phyloP scores from a whole-genome alignment of 2,797 vertebrate species.

The Falco novaeseelandiae region DNA sequence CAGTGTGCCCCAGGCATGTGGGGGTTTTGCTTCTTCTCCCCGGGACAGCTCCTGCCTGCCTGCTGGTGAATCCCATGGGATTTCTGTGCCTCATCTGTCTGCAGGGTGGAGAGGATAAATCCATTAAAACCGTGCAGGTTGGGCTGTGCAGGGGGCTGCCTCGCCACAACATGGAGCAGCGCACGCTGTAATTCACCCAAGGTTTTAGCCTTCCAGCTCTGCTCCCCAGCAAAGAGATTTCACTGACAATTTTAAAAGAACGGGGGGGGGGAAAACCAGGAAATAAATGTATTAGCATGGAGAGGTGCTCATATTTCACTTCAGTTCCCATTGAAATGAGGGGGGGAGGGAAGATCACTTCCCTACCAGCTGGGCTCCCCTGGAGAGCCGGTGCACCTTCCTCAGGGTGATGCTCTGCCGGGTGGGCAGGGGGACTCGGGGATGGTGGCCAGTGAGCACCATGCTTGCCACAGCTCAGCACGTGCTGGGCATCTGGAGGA shows the following conservation, averaged over 20 bases:
- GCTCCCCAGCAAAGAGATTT: neutral
- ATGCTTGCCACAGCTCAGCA: neutral
- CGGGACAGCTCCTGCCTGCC: neutral
- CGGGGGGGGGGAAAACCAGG: rapidly evolving
- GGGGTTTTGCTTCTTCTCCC: neutral
- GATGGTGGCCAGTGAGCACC: rapidly evolving
- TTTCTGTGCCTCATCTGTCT: neutral
- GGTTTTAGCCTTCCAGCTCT: neutral
- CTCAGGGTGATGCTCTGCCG: neutral
- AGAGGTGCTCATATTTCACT: neutral
- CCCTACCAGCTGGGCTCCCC: rapidly evolving
- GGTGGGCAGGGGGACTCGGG: neutral
- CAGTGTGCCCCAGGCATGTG: rapidly evolving
- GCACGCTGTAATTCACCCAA: neutral
- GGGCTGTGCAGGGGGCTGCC: neutral
- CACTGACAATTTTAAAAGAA: neutral
- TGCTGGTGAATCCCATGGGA: neutral
- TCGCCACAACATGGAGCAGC: rapidly evolving
- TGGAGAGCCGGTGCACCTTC: neutral
- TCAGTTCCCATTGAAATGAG: rapidly evolving
- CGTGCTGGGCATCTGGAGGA: neutral
- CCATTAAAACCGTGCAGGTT: neutral
- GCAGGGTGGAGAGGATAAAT: neutral
- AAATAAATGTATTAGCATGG: neutral
- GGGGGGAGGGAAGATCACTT: neutral